Evolutionary conservation across 2,888 invertebrate species (phyloP).

Genomic region (Microchrysa polita): DNA sequence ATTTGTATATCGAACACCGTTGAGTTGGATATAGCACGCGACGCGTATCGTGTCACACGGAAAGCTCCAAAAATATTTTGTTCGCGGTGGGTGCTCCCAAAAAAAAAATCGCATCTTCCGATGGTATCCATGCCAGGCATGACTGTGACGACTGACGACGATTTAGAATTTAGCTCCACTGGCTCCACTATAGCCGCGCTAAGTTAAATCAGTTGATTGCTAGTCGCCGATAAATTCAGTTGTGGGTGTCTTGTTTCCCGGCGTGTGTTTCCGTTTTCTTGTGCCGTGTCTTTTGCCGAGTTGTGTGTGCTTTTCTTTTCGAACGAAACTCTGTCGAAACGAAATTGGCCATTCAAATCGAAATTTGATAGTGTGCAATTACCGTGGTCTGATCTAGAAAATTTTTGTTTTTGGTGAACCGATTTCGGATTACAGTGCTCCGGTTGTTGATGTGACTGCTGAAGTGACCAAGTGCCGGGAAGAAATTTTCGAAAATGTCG

Average conservation of each 20-base stretch:
- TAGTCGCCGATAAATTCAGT: conserved; percentile 42
- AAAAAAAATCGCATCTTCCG: not conserved
- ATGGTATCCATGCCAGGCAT: no score
- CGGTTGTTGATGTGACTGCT: conserved; percentile 9
- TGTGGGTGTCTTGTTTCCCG: conserved; percentile 7
- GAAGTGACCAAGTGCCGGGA: conserved; percentile 36
- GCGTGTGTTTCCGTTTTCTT: not conserved
- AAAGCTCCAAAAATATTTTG: conserved; percentile 35
- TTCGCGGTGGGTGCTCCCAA: conserved; percentile 18
- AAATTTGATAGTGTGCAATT: not conserved
- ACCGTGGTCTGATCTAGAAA: no score
- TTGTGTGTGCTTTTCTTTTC: conserved; percentile 13
- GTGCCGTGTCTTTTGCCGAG: conserved; percentile 1
- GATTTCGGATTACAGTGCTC: conserved; percentile 36
- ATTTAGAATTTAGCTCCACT: conserved; percentile 27
- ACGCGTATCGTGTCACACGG: not conserved
- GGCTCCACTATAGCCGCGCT: not conserved
- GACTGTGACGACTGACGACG: conserved; percentile 4
- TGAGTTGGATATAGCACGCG: not conserved
- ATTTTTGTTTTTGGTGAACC: conserved; percentile 1
- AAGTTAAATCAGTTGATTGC: conserved; percentile 36
- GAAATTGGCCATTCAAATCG: not conserved
- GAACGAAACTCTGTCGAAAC: not conserved
- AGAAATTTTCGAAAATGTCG: conserved; percentile 25
- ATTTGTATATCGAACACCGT: conserved; percentile 1